Conservation (phyloP, 2,797 vertebrate genomes). For the Numenius phaeopus region DNA sequence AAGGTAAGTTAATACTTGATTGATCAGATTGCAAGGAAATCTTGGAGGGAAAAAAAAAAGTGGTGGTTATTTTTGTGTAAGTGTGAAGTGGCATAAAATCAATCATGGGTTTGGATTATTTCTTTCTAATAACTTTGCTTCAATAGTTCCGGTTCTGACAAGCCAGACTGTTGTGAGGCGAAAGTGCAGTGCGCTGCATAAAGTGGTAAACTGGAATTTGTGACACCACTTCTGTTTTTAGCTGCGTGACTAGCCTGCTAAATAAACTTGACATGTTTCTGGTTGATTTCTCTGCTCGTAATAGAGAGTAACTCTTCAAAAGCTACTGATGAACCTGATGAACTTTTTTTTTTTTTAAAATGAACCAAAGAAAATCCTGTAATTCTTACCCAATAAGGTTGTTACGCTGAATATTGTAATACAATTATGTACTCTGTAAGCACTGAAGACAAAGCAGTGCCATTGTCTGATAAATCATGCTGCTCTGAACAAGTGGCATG, state of each 20-base stretch:
- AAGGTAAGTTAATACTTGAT: neutral
- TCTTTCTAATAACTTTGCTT: neutral
- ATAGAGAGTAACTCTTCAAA: neutral
- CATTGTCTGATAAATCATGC: neutral
- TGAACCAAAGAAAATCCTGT: neutral
- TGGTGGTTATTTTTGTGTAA: neutral
- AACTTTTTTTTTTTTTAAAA: neutral
- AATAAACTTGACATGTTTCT: slow-evolving; percentile 37
- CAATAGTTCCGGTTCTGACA: neutral
- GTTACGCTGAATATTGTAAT: neutral
- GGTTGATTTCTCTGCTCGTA: slow-evolving; percentile 12
- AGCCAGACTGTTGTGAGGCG: neutral
- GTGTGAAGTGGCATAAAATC: neutral
- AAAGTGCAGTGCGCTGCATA: neutral
- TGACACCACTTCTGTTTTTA: slow-evolving; percentile 19
- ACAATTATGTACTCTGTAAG: neutral
- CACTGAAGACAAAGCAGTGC: neutral
- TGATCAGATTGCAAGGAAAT: neutral
- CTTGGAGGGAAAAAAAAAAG: neutral
- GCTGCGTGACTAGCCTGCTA: neutral
- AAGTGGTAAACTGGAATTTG: slow-evolving; percentile 4
- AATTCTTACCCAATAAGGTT: neutral
- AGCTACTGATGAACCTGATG: slow-evolving; percentile 12
- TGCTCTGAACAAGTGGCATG: neutral
- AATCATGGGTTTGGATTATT: neutral